These are phyloP conservation scores for Thymelicus lineola DNA, from an alignment of 2,888 invertebrate genomes.

Conservation along the genomic window DNA sequence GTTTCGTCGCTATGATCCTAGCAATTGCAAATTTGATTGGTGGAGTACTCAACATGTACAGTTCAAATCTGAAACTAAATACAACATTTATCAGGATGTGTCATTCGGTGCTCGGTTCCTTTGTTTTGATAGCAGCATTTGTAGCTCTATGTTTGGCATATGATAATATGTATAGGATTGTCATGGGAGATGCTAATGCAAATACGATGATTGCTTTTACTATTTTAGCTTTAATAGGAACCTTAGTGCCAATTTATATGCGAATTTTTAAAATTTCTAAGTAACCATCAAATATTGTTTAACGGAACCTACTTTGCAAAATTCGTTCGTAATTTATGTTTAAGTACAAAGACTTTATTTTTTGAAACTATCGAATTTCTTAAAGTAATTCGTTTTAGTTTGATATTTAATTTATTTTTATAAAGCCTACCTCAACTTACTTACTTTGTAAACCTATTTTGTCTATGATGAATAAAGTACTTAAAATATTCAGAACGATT, in stretches of 20 bases:
- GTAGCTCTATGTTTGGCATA: constrained; percentile 55
- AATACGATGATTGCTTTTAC: constrained; percentile 55
- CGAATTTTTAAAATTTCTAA: constrained; percentile 12
- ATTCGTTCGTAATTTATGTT: not conserved
- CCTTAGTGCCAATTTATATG: constrained; percentile 47
- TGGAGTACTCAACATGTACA: constrained; percentile 55
- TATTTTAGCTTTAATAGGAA: constrained; percentile 55
- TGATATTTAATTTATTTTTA: too few relatives aligned
- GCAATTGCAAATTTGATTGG: constrained; percentile 59
- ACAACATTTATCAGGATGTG: constrained; percentile 46
- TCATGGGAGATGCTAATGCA: constrained; percentile 46
- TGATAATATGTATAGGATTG: constrained; percentile 42
- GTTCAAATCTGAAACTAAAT: constrained; percentile 40
- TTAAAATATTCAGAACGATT: too few relatives aligned
- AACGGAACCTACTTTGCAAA: not conserved
- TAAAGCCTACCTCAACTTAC: too few relatives aligned
- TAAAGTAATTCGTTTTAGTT: not conserved
- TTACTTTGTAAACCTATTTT: too few relatives aligned
- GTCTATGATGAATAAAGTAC: too few relatives aligned
- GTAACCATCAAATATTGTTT: not conserved
- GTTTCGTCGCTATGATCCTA: constrained; percentile 59
- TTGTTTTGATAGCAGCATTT: constrained; percentile 58
- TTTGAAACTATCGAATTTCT: constrained; percentile 2
- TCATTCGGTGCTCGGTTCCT: constrained; percentile 52
- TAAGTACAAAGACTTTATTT: not conserved